These are phyloP conservation scores for Bimastos eiseni DNA, from an alignment of 2,888 invertebrate genomes.

Conservation along the genomic window DNA sequence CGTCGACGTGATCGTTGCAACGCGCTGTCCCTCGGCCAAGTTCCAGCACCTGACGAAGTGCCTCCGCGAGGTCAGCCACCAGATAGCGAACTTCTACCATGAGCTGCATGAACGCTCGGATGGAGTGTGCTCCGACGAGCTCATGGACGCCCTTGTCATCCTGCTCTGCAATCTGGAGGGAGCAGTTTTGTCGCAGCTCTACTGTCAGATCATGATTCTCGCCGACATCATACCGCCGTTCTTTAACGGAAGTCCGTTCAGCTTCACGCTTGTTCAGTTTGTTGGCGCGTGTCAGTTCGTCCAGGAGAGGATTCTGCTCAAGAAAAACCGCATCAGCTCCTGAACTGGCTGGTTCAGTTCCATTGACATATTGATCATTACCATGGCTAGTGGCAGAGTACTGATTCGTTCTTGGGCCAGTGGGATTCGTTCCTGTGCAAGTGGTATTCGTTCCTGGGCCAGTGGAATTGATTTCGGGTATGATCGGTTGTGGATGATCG, in stretches of 20 bases:
- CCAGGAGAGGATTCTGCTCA: conserved; percentile 47
- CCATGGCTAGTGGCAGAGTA: no score
- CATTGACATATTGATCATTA: no score
- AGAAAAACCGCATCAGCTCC: conserved; percentile 30
- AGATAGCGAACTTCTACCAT: conserved; percentile 33
- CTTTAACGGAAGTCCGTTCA: conserved; percentile 51
- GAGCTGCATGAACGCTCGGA: not conserved
- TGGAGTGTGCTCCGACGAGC: conserved; percentile 40
- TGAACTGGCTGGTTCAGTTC: not conserved
- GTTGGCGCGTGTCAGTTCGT: conserved; percentile 53
- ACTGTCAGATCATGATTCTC: conserved; percentile 49
- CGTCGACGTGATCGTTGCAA: conserved; percentile 31
- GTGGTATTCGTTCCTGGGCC: not conserved
- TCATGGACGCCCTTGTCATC: conserved; percentile 48
- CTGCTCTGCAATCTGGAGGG: conserved; percentile 44
- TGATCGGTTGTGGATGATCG: no score
- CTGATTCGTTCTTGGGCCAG: not conserved
- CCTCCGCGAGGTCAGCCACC: conserved; percentile 39
- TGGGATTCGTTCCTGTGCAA: not conserved
- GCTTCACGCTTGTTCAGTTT: conserved; percentile 52
- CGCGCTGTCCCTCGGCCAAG: conserved; percentile 39
- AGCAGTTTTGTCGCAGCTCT: conserved; percentile 42
- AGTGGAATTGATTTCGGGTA: not conserved
- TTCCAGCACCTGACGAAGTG: conserved; percentile 42
- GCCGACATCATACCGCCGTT: conserved; percentile 52